phyloP scores from a whole-genome alignment of 2,888 invertebrate species.

The Polydrusus tereticollis region DNA sequence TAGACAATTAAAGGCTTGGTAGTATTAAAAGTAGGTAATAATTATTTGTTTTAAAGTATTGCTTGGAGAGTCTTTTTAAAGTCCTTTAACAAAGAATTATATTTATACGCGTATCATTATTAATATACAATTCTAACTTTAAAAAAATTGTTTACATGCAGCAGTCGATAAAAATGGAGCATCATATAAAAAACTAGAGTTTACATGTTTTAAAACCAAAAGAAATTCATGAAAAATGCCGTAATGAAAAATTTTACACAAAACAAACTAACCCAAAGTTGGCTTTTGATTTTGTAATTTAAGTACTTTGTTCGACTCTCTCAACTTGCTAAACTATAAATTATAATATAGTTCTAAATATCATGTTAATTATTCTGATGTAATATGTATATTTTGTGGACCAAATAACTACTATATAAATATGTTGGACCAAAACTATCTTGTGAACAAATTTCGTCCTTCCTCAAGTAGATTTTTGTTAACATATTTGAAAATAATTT shows the following conservation, averaged over 20 bases:
- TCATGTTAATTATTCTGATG: not conserved
- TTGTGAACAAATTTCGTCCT: slow-evolving; percentile 43
- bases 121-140: too few relatives aligned
- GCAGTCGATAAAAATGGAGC: too few relatives aligned
- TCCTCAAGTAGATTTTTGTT: slow-evolving; percentile 23
- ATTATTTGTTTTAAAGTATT: not conserved
- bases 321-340: not conserved
- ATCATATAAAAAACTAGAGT: too few relatives aligned
- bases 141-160: too few relatives aligned
- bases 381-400: slow-evolving; percentile 35
- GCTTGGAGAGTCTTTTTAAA: not conserved
- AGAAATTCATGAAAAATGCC: too few relatives aligned
- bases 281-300: too few relatives aligned
- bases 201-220: too few relatives aligned
- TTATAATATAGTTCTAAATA: not conserved
- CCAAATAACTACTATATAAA: slow-evolving; percentile 36
- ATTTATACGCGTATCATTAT: too few relatives aligned
- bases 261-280: too few relatives aligned
- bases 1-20: slow-evolving; percentile 2
- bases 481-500: not conserved
- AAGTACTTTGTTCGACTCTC: not conserved
- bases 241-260: too few relatives aligned
- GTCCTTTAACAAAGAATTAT: not conserved
- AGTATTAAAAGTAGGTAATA: not conserved
- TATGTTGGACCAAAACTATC: slow-evolving; percentile 46